Percentiles rank a stretch among this genome's conserved stretches.
These are phyloP conservation scores for Pangasius sanitwongsei DNA, from an alignment of 2,797 vertebrate species.

Conservation along the genomic window DNA sequence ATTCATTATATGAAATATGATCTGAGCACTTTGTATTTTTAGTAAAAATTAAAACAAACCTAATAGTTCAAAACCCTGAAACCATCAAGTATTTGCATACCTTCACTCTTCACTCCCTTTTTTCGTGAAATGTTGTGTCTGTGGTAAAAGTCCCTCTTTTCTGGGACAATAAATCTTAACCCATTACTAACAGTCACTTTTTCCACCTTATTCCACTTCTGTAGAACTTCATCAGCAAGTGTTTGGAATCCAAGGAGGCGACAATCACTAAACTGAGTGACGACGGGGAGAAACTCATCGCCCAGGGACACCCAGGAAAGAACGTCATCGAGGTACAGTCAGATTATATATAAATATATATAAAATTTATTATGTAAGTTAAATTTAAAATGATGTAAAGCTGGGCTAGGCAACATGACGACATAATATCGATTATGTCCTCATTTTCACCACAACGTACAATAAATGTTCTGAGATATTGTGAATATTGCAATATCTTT, in stretches of 20 bases:
- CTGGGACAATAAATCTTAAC: too few species aligned
- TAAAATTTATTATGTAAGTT: background rate
- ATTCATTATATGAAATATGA: background rate
- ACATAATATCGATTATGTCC: too few species aligned
- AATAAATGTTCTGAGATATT: background rate
- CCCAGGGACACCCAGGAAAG: conserved; percentile 84
- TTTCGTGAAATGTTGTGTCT: background rate
- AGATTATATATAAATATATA: background rate
- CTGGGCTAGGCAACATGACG: too few species aligned
- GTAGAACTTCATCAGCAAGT: conserved; percentile 92
- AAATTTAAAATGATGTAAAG: background rate
- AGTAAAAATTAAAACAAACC: background rate
- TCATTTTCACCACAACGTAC: background rate
- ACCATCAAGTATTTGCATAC: background rate
- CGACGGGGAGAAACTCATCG: conserved; percentile 85
- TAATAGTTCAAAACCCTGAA: background rate
- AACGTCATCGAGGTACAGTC: conserved; percentile 73
- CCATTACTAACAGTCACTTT: background rate
- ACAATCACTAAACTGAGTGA: conserved; percentile 87
- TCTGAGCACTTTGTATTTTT: background rate
- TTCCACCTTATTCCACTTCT: background rate
- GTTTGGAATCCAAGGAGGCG: conserved; percentile 90
- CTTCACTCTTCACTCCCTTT: background rate
- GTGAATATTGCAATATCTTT: background rate
- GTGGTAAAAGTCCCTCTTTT: too few species aligned